Conservation (phyloP, 1,140 invertebrate genomes). For the Myzus persicae region DNA sequence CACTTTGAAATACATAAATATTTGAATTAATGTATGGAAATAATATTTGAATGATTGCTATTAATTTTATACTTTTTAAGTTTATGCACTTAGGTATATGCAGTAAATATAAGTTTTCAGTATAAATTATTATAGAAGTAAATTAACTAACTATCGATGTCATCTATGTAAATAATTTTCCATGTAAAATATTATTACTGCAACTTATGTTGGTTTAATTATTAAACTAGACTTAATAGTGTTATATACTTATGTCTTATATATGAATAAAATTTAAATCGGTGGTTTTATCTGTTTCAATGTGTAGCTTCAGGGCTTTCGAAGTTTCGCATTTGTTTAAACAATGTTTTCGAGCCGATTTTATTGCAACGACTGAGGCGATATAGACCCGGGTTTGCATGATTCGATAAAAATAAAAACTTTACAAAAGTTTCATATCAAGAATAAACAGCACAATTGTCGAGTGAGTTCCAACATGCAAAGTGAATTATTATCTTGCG, state of each 20-base stretch:
- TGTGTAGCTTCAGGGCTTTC: neutral
- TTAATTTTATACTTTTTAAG: neutral
- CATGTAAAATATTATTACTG: neutral
- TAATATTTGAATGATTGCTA: neutral
- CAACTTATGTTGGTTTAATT: neutral
- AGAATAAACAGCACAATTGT: neutral
- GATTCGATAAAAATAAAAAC: constrained; percentile 16
- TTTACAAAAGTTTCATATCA: neutral
- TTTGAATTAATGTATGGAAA: neutral
- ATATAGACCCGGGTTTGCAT: neutral
- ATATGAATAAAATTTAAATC: constrained; percentile 10
- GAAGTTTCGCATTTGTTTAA: neutral
- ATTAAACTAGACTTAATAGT: constrained; percentile 12
- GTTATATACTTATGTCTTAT: too few relatives aligned
- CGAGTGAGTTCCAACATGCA: neutral
- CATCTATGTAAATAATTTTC: too few relatives aligned
- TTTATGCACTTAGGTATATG: neutral
- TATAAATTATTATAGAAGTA: neutral
- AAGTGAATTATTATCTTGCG: neutral
- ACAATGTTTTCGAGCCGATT: neutral
- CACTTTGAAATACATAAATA: neutral
- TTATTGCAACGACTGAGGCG: neutral
- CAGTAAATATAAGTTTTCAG: neutral
- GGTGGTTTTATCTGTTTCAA: constrained; percentile 9
- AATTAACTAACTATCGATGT: neutral